Evolutionary conservation across 1,140 invertebrate species (phyloP), one percentile per base, ranked within the genome.

Genomic region (Babylonia areolata): DNA sequence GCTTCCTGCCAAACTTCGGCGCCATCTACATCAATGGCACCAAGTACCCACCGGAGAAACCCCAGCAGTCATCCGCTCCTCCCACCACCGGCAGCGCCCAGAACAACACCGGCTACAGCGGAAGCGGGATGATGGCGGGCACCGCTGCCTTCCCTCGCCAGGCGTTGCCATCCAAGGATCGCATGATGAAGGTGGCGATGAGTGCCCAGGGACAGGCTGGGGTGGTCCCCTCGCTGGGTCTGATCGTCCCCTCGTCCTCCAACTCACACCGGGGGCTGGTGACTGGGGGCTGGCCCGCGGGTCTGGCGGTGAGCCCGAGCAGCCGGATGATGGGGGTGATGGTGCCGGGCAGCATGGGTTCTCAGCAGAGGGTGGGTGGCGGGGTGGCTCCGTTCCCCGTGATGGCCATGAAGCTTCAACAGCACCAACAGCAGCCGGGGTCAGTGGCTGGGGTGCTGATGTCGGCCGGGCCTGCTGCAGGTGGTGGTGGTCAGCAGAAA

Each of bases 11-110:
- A 33, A 89, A 90, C 78, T 88, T 91, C 64, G 90, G 90, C 12
- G 87, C 87, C 39, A 90, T 91, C 40, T 90, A 89, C 85, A 90
- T 91, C 17, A 91, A 91, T 73, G 89, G 88, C 15, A 83, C 86
- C 23, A 84, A 88, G 39, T 89, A 84, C 58, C 88, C 86, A 33
- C 89, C 87, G 28, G 87, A 89, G 35, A 86, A 58, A 39, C 58
- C 35, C 51, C 40, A 11, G 84, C 46, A 51, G 17, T 12, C 46
- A 9, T 51, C 9, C 17, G 46, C n/a, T n/a, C n/a, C n/a, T n/a
- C n/a, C 35, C 9, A 20, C 11, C 37, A n/a, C 35, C 40, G 28
- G 20, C 17, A 5, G 20, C 39, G n/a, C 46, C 12, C 78, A 80
- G 78, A 54, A 28, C n/a, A 28, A 12, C 31, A 3, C 78, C 11